Conservation (phyloP, 2,888 invertebrate species). For the Salticus scenicus region DNA sequence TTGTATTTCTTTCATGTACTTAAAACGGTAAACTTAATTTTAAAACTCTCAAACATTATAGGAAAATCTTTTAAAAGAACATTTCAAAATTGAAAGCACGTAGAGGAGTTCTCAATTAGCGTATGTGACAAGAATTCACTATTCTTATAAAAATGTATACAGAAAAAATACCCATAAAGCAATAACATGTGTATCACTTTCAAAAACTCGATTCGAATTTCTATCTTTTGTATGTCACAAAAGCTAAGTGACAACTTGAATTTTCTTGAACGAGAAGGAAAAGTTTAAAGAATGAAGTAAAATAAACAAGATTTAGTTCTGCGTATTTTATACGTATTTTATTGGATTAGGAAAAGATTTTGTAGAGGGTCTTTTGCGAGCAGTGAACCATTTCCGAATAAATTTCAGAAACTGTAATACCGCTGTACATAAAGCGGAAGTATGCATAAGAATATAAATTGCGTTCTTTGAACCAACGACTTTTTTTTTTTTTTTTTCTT, state of each 20-base stretch:
- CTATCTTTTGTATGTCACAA: background rate
- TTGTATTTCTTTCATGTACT: background rate
- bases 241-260: constrained; percentile 1
- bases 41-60: background rate
- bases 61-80: background rate
- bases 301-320: constrained; percentile 1
- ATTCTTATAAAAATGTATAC: background rate
- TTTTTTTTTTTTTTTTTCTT: no score
- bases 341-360: constrained; percentile 3
- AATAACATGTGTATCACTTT: background rate
- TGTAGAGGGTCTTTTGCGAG: background rate
- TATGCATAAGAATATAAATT: background rate
- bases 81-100: background rate
- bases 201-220: background rate
- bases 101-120: background rate
- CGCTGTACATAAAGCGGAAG: background rate
- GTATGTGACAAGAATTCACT: background rate
- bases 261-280: background rate
- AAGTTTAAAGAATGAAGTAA: background rate
- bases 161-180: background rate
- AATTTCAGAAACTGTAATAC: background rate
- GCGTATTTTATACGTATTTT: background rate
- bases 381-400: background rate
- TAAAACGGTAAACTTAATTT: background rate
- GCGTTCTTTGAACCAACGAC: background rate